These are phyloP conservation scores for Nymphalis io DNA, from an alignment of 1,140 invertebrate species.

Conservation along the genomic window DNA sequence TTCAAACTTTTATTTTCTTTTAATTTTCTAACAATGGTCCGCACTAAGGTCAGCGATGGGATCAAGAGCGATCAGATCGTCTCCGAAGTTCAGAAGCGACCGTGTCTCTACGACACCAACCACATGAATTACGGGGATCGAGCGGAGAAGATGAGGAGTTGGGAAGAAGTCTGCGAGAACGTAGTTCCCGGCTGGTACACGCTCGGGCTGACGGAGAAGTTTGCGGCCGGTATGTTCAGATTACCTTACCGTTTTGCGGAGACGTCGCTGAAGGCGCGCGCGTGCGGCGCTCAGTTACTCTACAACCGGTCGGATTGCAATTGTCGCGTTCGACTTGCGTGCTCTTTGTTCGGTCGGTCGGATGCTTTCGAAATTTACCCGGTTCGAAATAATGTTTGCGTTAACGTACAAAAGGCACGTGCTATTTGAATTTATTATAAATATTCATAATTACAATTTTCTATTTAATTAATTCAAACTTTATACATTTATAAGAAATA, in stretches of 20 bases:
- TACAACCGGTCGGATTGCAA: slow-evolving; percentile 57
- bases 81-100: slow-evolving; percentile 65
- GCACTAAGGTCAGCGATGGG: slow-evolving; percentile 64
- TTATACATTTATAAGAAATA: slow-evolving; percentile 1
- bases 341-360: slow-evolving; percentile 67
- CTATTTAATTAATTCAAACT: slow-evolving; percentile 37
- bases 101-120: slow-evolving; percentile 69
- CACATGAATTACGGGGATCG: slow-evolving; percentile 69
- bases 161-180: slow-evolving; percentile 70
- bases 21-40: slow-evolving; percentile 56
- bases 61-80: slow-evolving; percentile 69
- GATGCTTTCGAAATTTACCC: slow-evolving; percentile 69
- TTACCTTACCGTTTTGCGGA: slow-evolving; percentile 50
- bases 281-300: slow-evolving; percentile 44
- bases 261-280: slow-evolving; percentile 36
- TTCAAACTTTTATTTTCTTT: background rate
- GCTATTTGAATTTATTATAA: slow-evolving; percentile 44
- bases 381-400: slow-evolving; percentile 56
- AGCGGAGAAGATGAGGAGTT: slow-evolving; percentile 66
- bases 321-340: slow-evolving; percentile 63
- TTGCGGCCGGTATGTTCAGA: slow-evolving; percentile 66
- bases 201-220: slow-evolving; percentile 61
- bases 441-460: slow-evolving; percentile 52
- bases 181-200: slow-evolving; percentile 65
- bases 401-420: slow-evolving; percentile 45